Conservation (phyloP, 2,888 invertebrate genomes). For the Drosophila melanosoma region DNA sequence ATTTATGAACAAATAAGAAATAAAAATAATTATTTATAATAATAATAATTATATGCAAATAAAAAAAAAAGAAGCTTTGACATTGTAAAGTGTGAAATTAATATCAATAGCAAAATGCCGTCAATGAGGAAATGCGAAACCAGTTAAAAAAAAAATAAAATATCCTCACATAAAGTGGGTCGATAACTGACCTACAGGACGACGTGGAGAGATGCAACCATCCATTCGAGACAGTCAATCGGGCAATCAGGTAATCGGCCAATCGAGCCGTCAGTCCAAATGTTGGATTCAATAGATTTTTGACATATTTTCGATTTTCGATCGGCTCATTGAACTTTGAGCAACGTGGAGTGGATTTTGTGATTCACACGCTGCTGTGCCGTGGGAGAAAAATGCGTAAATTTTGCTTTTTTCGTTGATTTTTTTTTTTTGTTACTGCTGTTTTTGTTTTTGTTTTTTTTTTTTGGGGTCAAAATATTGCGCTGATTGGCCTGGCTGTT, state of each 20-base stretch:
- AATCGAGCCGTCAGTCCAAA: conserved; percentile 13
- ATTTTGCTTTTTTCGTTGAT: conserved; percentile 3
- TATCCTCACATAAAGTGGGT: conserved; percentile 68
- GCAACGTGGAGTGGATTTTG: conserved; percentile 24
- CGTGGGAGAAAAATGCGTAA: conserved; percentile 78
- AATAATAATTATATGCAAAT: neutral
- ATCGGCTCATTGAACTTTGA: conserved; percentile 42
- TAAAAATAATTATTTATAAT: neutral
- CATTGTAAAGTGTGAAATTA: neutral
- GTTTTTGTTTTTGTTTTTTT: conserved; percentile 26
- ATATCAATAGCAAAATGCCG: neutral
- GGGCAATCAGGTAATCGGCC: conserved; percentile 19
- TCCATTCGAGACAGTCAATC: conserved; percentile 31
- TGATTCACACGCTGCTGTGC: conserved; percentile 73
- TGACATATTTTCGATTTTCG: conserved; percentile 56
- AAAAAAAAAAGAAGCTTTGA: neutral
- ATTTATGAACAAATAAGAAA: too few species aligned
- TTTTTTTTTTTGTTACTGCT: neutral
- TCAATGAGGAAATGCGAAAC: neutral
- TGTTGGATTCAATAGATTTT: conserved; percentile 68
- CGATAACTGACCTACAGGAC: conserved; percentile 73
- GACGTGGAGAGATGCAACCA: conserved; percentile 9
- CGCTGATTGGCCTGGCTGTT: conserved; percentile 45
- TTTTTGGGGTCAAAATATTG: conserved; percentile 52
- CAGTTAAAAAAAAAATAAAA: neutral